Conservation (phyloP, 2,797 vertebrate species). For the Glossophaga mutica region DNA sequence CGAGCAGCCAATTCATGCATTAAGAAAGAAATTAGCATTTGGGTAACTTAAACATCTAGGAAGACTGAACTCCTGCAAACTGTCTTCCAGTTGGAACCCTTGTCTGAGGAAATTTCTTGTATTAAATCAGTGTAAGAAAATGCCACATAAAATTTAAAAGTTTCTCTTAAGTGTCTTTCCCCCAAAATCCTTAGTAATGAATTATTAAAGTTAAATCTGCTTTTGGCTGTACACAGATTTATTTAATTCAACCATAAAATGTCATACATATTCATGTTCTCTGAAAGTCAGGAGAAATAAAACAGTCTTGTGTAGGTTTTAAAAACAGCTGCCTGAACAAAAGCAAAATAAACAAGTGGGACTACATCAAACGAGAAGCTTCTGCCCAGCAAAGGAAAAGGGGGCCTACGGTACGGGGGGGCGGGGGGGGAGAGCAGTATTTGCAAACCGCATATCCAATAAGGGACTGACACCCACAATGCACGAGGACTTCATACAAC, state of each 20-base stretch:
- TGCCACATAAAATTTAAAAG: not conserved
- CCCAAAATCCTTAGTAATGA: not conserved
- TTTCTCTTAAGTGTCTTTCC: not conserved
- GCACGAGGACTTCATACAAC: not conserved
- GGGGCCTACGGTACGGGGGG: not conserved
- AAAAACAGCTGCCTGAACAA: not conserved
- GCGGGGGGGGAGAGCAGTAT: too few relatives aligned
- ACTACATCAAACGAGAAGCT: not conserved
- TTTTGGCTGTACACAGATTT: not conserved
- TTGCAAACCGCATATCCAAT: not conserved
- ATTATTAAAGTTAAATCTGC: not conserved
- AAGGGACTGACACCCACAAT: not conserved
- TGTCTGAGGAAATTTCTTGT: not conserved
- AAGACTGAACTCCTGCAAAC: not conserved
- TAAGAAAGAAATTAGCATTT: conserved; percentile 1
- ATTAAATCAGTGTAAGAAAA: not conserved
- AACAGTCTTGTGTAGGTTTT: not conserved
- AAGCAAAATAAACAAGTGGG: not conserved
- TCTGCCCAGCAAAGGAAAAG: not conserved
- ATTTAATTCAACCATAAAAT: conserved; percentile 17
- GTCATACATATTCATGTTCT: not conserved
- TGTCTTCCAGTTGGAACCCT: not conserved
- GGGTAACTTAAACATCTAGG: not conserved
- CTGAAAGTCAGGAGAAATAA: not conserved
- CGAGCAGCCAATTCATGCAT: not conserved